Conservation (phyloP, 2,797 vertebrate species). For the Muraenolepis orangiensis region DNA sequence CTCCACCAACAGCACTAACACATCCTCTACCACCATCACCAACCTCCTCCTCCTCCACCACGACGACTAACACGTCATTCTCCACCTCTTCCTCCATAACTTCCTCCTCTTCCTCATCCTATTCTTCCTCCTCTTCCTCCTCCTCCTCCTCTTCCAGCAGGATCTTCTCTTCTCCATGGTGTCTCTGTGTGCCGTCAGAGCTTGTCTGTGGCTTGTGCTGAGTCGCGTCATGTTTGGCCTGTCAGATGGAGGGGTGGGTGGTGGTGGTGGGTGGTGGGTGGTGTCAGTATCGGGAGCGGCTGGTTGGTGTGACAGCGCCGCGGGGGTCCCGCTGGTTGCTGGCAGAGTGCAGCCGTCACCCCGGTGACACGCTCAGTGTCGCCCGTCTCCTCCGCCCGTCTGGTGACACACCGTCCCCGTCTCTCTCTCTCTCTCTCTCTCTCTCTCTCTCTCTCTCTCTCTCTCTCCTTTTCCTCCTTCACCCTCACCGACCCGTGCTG, state of each 20-base stretch:
- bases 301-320: constrained; percentile 64
- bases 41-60: no score
- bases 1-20: constrained; percentile 20
- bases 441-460: no score
- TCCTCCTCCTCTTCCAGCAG: constrained; percentile 20
- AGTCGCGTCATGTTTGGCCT: constrained; percentile 69
- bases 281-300: constrained; percentile 73
- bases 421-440: constrained; percentile 10
- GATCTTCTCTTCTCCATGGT: constrained; percentile 33
- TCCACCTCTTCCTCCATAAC: no score
- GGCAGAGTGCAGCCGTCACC: constrained; percentile 73
- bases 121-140: constrained; percentile 29
- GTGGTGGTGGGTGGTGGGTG: constrained; percentile 29
- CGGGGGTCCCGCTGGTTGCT: constrained; percentile 73
- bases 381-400: constrained; percentile 68
- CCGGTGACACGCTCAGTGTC: constrained; percentile 74
- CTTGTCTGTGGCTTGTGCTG: constrained; percentile 67
- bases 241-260: constrained; percentile 31
- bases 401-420: constrained; percentile 56
- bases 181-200: constrained; percentile 60
- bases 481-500: no score
- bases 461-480: no score
- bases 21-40: not conserved
- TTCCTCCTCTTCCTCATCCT: no score
- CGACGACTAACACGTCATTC: no score